A percentile compares a stretch with the other conserved stretches of the same genome.
These are phyloP conservation scores for Phodopus roborovskii DNA, from an alignment of 2,113 vertebrate genomes.

Conservation along the genomic window DNA sequence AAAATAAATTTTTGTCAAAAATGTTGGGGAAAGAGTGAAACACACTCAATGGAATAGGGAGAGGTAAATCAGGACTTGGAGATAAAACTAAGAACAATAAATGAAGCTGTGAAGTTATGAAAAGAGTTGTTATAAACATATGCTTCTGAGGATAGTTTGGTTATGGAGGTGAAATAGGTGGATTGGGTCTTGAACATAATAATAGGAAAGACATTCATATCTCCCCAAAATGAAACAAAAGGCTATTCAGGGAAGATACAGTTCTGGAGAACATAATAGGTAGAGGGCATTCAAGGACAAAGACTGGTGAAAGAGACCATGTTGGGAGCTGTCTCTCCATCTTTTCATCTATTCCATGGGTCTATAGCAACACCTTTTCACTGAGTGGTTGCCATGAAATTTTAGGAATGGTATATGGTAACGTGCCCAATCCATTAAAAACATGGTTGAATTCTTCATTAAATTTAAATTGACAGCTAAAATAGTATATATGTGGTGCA, in stretches of 20 bases:
- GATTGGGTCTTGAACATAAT: neutral
- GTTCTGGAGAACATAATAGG: neutral
- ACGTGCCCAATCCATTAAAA: neutral
- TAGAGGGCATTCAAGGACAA: neutral
- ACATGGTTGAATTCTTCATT: neutral
- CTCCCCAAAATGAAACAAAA: neutral
- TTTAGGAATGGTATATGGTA: neutral
- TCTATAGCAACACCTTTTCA: constrained; percentile 16
- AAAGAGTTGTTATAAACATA: neutral
- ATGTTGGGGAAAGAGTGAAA: neutral
- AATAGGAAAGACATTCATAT: neutral
- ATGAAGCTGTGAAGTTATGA: neutral
- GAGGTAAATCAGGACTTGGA: neutral
- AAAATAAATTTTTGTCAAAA: neutral
- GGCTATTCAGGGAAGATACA: neutral
- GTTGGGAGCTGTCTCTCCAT: neutral
- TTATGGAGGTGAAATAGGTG: neutral
- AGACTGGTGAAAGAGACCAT: neutral
- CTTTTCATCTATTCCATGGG: neutral
- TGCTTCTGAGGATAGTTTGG: neutral
- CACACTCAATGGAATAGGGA: neutral
- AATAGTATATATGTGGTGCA: neutral
- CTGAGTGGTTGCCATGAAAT: neutral
- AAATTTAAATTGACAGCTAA: neutral
- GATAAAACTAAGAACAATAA: neutral